Conservation (phyloP, 2,113 vertebrate species). For the Plestiodon gilberti region DNA sequence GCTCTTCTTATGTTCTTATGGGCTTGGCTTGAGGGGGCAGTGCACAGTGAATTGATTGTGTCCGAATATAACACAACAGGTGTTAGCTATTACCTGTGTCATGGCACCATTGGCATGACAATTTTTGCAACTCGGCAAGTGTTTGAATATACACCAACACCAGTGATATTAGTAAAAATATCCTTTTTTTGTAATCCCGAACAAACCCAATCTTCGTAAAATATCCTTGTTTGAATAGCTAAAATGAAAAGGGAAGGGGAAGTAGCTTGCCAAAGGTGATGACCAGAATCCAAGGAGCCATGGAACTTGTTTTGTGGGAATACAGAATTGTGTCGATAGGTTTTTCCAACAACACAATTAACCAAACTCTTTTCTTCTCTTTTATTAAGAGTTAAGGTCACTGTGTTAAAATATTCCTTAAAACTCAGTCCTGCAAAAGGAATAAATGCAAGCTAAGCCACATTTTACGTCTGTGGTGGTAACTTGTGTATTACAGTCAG, state of each 20-base stretch:
- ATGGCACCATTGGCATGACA: neutral
- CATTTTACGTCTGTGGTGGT: neutral
- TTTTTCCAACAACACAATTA: neutral
- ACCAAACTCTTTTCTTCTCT: no score
- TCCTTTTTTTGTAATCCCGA: no score
- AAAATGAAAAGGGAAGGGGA: neutral
- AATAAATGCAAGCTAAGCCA: neutral
- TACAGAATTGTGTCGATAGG: neutral
- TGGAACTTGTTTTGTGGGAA: neutral
- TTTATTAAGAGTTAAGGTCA: neutral
- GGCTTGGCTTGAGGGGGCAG: no score
- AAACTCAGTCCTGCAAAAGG: neutral
- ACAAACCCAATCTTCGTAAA: no score
- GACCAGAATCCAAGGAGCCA: neutral
- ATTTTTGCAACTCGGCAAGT: neutral
- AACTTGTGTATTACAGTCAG: neutral
- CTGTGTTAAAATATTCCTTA: neutral
- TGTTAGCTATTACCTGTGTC: neutral
- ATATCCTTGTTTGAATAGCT: neutral
- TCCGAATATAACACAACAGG: no score
- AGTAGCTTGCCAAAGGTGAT: neutral
- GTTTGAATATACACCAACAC: neutral
- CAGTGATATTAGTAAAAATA: neutral
- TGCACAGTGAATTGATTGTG: no score
- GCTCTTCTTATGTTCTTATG: no score